Evolutionary conservation across 1,140 invertebrate species (phyloP), one percentile per base, ranked within the genome.

Genomic region (Penaeus chinensis): DNA sequence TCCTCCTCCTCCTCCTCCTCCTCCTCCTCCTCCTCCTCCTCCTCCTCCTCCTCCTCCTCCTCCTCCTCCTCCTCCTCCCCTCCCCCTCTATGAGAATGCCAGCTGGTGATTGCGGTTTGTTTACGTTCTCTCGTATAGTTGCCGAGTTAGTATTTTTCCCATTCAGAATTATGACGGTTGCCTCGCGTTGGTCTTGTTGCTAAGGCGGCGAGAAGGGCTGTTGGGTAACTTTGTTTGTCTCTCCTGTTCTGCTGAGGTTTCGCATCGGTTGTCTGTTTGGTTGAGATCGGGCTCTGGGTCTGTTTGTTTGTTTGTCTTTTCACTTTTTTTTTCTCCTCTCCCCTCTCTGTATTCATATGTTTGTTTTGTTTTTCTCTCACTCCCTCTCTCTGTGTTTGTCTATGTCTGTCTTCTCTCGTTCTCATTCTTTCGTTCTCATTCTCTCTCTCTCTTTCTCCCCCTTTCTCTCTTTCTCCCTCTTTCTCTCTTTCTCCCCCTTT

Each of bases 81-180:
- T 22, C n/a, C 22, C 24, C 18, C 20, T 18, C 42, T 42, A 37
- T 47, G 76, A n/a, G 42, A n/a, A 60, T 78, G 76, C 60, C 60
- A 54, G 42, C 24, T 78, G 76, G 42, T 42, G 42, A 32, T 78
- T 42, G 42, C 37, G 42, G 76, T 78, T 20, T 78, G 76, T 78
- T 42, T 78, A 24, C 60, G 76, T 78, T 76, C 19, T 78, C 32
- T 78, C 76, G 4, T 13, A 47, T 47, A 47, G 47, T 47, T 47
- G 47, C 47, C 47, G 47, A 47, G 47, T 47, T 3, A 47, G 47
- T 13, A 47, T 47, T 47, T 47, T 47, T 32, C 47, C 47, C 47
- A 47, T 47, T 47, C 47, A 47, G 47, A 47, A 13, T 47, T 13
- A 47, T 47, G 7, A 47, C 47, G 47, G 7, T 47, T 47, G 47